Conservation (phyloP, 2,888 invertebrate species). For the Leptopterna dolabrata region DNA sequence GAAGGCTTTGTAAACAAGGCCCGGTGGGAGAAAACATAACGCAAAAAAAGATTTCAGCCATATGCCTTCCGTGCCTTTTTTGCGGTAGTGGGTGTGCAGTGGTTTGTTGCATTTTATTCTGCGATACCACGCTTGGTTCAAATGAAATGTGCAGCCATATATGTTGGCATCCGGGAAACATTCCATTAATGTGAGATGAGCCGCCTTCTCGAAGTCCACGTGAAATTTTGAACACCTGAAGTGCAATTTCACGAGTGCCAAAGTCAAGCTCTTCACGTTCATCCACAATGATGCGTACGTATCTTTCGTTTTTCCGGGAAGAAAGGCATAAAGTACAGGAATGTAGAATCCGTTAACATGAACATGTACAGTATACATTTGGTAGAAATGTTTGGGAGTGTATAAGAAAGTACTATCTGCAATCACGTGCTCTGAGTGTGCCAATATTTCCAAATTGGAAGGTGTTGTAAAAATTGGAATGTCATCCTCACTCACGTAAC, state of each 20-base stretch:
- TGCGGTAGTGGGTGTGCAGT: too few species aligned
- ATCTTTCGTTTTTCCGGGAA: slow-evolving; percentile 33
- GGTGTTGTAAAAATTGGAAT: slow-evolving; percentile 28
- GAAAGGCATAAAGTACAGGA: slow-evolving; percentile 23
- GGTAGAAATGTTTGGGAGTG: slow-evolving; percentile 31
- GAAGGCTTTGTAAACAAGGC: too few species aligned
- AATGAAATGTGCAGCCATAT: too few species aligned
- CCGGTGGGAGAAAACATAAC: slow-evolving; percentile 23
- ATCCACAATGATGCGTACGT: slow-evolving; percentile 30
- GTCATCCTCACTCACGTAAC: neutral
- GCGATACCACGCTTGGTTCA: too few species aligned
- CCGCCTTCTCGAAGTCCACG: slow-evolving; percentile 17
- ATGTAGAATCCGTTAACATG: slow-evolving; percentile 20
- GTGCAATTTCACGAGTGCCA: slow-evolving; percentile 16
- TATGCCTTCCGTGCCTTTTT: too few species aligned
- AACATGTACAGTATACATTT: slow-evolving; percentile 38
- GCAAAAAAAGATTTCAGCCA: too few species aligned
- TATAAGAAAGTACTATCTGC: slow-evolving; percentile 36
- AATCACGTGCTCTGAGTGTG: slow-evolving; percentile 11
- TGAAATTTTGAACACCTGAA: slow-evolving; percentile 36
- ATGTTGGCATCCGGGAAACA: too few species aligned
- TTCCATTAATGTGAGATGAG: too few species aligned
- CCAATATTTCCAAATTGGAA: slow-evolving; percentile 25
- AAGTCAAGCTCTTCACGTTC: slow-evolving; percentile 37
- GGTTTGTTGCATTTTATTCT: too few species aligned